Base-by-base conservation (phyloP, 2,113 vertebrate species). In the Laticauda colubrina region DNA sequence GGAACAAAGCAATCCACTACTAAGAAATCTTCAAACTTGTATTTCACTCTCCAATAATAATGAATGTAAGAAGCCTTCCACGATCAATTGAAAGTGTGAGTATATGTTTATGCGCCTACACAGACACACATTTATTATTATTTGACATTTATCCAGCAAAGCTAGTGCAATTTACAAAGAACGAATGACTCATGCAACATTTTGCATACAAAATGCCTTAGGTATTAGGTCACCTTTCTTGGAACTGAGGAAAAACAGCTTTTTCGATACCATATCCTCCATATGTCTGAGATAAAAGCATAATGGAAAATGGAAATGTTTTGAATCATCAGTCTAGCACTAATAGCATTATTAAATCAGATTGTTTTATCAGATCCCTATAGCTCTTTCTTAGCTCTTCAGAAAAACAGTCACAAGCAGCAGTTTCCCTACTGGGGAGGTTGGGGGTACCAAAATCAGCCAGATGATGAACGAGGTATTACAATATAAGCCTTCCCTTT, bases 321-420 rank as follows among this genome's bases (percentile, higher is more conserved):
- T 34, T 85, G 23, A 91, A 86, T 29, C 34, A 29, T 85, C 92
- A 90, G 43, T 93, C 2, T 93, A 93, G 90, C 20, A 86, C 56
- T 0, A 0, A 93, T 34, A 94, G 81, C 75, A 88, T 88, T 8
- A 26, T 4, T 75, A 39, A 86, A 39, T 3, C 55, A 57, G 61
- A 85, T 89, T 8, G 43, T 5, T 85, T 45, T 88, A 81, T 3
- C 51, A 57, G 51, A 85, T 87, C 43, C 21, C 85, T 39, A 11
- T 29, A 57, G 54, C 6, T 81, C 18, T 43, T 81, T 81, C 6
- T 43, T 81, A 18, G 75, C 34, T 81, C 34, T 81, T 81, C 20
- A 81, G 75, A 81, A 81, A 81, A 81, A 81, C 18, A 81, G n/a
- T 9, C 75, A 81, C 7, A 43, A 81, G 7, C 75, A 81, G 18